These are phyloP conservation scores for Stomatorhinus walkeri DNA, from an alignment of 2,797 vertebrate species.

Conservation along the genomic window DNA sequence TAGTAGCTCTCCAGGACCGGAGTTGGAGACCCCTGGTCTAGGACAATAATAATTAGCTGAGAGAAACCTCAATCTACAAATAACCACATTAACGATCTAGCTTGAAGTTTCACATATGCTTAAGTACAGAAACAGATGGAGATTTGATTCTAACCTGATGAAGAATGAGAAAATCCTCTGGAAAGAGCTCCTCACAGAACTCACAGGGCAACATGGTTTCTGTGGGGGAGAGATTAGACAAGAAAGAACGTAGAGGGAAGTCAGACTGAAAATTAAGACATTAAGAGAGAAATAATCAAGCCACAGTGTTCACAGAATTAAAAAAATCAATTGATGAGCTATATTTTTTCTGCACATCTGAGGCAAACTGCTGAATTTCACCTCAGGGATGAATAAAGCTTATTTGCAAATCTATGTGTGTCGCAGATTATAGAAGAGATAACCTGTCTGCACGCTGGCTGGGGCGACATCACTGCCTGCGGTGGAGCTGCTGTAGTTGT, in stretches of 20 bases:
- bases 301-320: neutral
- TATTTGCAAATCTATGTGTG: neutral
- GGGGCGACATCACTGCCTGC: conserved; percentile 31
- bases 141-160: conserved; percentile 72
- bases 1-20: no score
- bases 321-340: neutral
- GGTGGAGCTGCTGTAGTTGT: conserved; percentile 43
- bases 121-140: neutral
- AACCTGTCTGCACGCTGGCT: conserved; percentile 48
- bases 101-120: neutral
- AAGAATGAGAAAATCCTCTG: conserved; percentile 87
- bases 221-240: conserved; percentile 24
- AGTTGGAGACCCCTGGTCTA: no score
- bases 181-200: conserved; percentile 93
- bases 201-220: conserved; percentile 86
- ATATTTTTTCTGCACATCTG: neutral
- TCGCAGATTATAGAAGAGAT: neutral
- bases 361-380: neutral
- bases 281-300: neutral
- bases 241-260: neutral
- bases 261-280: neutral
- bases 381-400: neutral
- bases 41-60: neutral
- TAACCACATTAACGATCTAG: neutral
- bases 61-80: neutral